Evolutionary conservation across 2,797 vertebrate genomes (phyloP).

Genomic region (Natrix natrix): DNA sequence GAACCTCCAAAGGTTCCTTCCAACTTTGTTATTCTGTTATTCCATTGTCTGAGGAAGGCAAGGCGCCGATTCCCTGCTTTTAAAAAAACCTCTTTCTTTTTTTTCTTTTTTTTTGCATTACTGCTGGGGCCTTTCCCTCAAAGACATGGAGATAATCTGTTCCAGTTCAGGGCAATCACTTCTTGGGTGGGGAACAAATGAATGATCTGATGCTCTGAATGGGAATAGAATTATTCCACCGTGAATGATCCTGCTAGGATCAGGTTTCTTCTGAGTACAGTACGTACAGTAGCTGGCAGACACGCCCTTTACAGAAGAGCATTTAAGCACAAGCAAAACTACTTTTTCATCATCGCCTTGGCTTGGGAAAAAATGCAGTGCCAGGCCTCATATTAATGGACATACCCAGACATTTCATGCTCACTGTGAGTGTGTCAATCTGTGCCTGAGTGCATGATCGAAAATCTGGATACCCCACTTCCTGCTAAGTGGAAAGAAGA

Average conservation of each 20-base stretch:
- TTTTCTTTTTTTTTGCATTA: not conserved
- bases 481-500: not conserved
- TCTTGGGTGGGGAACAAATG: not conserved
- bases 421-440: not conserved
- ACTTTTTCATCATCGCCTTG: not conserved
- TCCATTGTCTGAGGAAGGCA: not conserved
- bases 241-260: conserved; percentile 7
- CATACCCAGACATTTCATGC: not conserved
- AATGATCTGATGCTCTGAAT: not conserved
- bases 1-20: not conserved
- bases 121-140: not conserved
- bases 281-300: not conserved
- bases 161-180: not conserved
- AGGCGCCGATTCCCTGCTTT: not conserved
- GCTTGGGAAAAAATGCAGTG: not conserved
- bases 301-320: not conserved
- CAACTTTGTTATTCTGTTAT: not conserved
- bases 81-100: not conserved
- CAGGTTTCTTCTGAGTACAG: conserved; percentile 26
- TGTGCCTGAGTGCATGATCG: not conserved
- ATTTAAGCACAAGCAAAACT: not conserved
- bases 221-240: not conserved
- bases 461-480: not conserved
- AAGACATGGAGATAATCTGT: not conserved
- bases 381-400: not conserved